Evolutionary conservation across 2,888 invertebrate genomes (phyloP).

Genomic region (Himalopsyche anomala): DNA sequence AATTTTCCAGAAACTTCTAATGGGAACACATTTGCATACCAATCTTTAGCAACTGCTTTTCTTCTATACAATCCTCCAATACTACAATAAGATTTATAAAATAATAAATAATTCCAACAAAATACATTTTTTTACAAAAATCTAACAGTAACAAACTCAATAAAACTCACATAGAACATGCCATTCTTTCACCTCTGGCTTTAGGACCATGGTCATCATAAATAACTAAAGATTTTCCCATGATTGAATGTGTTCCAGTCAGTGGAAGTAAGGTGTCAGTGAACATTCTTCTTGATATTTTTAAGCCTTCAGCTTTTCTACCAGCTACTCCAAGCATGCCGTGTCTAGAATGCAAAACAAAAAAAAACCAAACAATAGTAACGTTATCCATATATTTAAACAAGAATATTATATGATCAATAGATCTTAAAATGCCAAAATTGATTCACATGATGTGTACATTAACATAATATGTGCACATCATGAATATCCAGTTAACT

Average conservation of each 20-base stretch:
- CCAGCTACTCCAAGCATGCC: constrained; percentile 86
- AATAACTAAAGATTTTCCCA: constrained; percentile 90
- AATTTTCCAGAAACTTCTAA: constrained; percentile 83
- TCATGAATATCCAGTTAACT: background rate
- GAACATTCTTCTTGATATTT: constrained; percentile 84
- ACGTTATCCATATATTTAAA: no score
- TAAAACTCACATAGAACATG: constrained; percentile 86
- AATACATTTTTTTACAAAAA: background rate
- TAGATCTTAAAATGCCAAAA: background rate
- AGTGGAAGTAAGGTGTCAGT: constrained; percentile 87
- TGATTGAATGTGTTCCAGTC: constrained; percentile 83
- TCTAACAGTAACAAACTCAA: no score
- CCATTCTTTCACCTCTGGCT: constrained; percentile 91
- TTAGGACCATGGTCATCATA: constrained; percentile 92
- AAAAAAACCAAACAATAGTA: background rate
- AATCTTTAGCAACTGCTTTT: constrained; percentile 90
- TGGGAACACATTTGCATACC: constrained; percentile 89
- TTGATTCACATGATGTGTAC: background rate
- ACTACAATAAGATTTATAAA: constrained; percentile 72
- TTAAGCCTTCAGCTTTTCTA: constrained; percentile 79
- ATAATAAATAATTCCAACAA: constrained; percentile 29
- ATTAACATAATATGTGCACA: background rate
- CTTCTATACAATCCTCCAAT: constrained; percentile 85
- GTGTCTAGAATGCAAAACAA: constrained; percentile 73
- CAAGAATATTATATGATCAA: no score